phyloP scores from a whole-genome alignment of 2,113 vertebrate genomes.

The Corydoras sp. region DNA sequence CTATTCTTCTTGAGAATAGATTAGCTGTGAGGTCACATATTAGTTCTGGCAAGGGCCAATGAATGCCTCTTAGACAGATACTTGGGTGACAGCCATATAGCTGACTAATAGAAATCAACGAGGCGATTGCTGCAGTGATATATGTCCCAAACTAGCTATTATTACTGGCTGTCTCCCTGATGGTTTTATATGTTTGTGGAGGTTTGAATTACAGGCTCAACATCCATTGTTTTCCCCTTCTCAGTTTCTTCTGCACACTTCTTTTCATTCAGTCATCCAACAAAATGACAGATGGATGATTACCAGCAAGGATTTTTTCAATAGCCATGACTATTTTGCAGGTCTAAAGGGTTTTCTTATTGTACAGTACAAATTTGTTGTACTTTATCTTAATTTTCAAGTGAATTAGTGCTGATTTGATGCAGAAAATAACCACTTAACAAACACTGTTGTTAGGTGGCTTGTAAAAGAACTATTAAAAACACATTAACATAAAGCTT shows the following conservation, averaged over 20 bases:
- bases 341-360: slow-evolving; percentile 1
- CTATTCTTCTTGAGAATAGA: slow-evolving; percentile 13
- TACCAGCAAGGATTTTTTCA: not conserved
- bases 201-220: slow-evolving; percentile 9
- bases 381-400: not conserved
- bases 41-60: slow-evolving; percentile 30
- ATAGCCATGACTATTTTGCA: slow-evolving; percentile 1
- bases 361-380: too few relatives aligned
- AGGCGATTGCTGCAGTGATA: slow-evolving; percentile 37
- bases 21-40: slow-evolving; percentile 34
- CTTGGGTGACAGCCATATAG: slow-evolving; percentile 25
- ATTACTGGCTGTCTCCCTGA: slow-evolving; percentile 45
- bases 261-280: not conserved
- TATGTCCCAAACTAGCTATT: slow-evolving; percentile 49
- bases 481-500: slow-evolving; percentile 14
- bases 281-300: not conserved
- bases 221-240: not conserved
- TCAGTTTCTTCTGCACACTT: slow-evolving; percentile 1
- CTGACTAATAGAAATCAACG: slow-evolving; percentile 35
- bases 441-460: slow-evolving; percentile 1
- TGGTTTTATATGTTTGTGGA: slow-evolving; percentile 29
- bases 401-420: not conserved
- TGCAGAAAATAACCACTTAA: not conserved
- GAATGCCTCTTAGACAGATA: slow-evolving; percentile 25
- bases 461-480: slow-evolving; percentile 2